Conservation (phyloP, 2,888 invertebrate genomes). For the Augiades crinisus region DNA sequence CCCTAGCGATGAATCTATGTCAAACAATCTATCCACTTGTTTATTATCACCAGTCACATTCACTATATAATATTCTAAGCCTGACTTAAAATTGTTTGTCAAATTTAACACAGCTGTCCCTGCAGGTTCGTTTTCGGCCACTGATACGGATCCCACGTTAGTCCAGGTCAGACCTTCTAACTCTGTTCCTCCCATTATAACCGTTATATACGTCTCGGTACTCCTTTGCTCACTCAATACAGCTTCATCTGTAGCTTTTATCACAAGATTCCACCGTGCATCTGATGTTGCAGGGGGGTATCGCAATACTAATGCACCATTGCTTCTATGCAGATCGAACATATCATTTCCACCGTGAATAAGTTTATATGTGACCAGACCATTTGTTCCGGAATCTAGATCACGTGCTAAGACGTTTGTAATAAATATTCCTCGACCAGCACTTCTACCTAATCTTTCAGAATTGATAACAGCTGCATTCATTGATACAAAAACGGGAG, state of each 20-base stretch:
- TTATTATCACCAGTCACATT: constrained; percentile 88
- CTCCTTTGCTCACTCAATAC: constrained; percentile 93
- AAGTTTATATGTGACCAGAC: constrained; percentile 94
- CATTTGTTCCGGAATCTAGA: constrained; percentile 95
- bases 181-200: constrained; percentile 86
- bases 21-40: constrained; percentile 94
- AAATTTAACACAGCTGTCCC: constrained; percentile 93
- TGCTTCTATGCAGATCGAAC: constrained; percentile 90
- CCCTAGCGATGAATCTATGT: constrained; percentile 93
- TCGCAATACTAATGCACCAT: constrained; percentile 86
- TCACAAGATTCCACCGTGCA: constrained; percentile 89
- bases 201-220: constrained; percentile 92
- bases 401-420: constrained; percentile 92
- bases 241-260: constrained; percentile 95
- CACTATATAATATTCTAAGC: constrained; percentile 95
- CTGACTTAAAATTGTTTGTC: constrained; percentile 84
- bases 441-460: constrained; percentile 68
- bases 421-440: constrained; percentile 84
- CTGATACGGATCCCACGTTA: constrained; percentile 87
- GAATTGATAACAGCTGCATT: constrained; percentile 92
- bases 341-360: constrained; percentile 89
- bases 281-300: constrained; percentile 83
- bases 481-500: constrained; percentile 95
- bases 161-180: constrained; percentile 82
- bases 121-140: constrained; percentile 93